Percentiles rank a stretch among this genome's conserved stretches.
Evolutionary conservation across 2,113 vertebrate genomes (phyloP).

Genomic region (Halichoerus grypus): DNA sequence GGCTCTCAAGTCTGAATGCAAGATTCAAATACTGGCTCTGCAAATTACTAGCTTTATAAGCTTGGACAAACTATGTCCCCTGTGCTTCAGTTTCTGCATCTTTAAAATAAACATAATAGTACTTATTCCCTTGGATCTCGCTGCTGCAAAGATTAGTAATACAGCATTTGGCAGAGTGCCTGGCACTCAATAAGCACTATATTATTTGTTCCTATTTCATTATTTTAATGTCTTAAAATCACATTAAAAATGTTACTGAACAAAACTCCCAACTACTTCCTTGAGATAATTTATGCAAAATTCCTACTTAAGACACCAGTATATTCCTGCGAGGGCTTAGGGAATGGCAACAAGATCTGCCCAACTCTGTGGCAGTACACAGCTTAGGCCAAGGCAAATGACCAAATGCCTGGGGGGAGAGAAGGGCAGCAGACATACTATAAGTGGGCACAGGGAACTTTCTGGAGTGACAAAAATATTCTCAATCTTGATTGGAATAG

Average conservation of each 20-base stretch:
- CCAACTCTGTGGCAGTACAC: background rate
- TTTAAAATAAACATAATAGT: slow-evolving; percentile 14
- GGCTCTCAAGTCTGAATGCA: background rate
- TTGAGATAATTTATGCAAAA: background rate
- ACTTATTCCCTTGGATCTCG: background rate
- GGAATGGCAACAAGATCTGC: background rate
- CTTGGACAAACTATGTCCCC: background rate
- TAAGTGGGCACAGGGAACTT: background rate
- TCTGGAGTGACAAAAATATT: background rate
- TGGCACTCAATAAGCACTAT: background rate
- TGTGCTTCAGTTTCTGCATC: background rate
- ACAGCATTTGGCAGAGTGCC: background rate
- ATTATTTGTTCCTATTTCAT: background rate
- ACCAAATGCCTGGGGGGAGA: background rate
- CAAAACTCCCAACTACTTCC: background rate
- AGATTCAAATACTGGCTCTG: background rate
- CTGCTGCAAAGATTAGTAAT: background rate
- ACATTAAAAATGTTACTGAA: slow-evolving; percentile 7
- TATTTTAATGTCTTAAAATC: slow-evolving; percentile 16
- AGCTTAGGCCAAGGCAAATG: background rate
- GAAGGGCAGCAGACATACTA: background rate
- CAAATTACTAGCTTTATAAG: background rate
- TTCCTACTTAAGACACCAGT: background rate
- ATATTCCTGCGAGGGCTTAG: background rate
- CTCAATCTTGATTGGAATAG: background rate